Percentiles rank a stretch among this genome's conserved stretches.
Evolutionary conservation across 2,113 vertebrate genomes (phyloP).

Genomic region (Silurus asotus): DNA sequence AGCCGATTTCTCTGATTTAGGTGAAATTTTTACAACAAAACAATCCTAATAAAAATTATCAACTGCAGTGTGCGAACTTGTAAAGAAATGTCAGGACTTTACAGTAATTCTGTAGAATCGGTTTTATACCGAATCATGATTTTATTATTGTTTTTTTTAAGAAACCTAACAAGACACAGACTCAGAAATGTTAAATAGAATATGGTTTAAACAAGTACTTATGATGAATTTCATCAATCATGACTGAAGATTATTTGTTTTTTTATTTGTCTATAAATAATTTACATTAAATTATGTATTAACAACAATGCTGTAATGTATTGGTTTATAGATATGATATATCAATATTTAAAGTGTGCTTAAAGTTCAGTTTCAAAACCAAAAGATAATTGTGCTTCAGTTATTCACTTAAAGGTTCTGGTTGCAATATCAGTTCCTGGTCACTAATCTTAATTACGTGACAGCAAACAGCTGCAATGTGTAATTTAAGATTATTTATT

Average conservation of each 20-base stretch:
- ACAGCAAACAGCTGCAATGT: neutral
- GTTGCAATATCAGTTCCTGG: neutral
- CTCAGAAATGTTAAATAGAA: neutral
- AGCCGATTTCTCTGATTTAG: conserved; percentile 24
- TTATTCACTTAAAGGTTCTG: neutral
- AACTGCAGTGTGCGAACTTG: conserved; percentile 6
- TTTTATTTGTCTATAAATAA: neutral
- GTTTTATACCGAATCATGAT: neutral
- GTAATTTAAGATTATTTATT: conserved; percentile 24
- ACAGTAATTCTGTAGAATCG: neutral
- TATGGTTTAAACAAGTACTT: neutral
- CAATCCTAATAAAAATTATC: conserved; percentile 7
- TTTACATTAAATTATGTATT: neutral
- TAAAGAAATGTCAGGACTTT: neutral
- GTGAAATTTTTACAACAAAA: conserved; percentile 30
- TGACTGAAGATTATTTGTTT: neutral
- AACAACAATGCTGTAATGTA: neutral
- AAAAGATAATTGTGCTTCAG: neutral
- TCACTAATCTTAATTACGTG: conserved; percentile 6
- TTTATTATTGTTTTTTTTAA: neutral
- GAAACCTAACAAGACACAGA: neutral
- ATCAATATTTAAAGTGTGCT: neutral
- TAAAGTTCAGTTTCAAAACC: neutral
- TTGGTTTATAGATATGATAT: neutral
- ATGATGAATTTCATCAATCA: neutral